Percentiles rank a stretch among this genome's conserved stretches.
Evolutionary conservation across 2,113 vertebrate species (phyloP).

Genomic region (Callopanchax toddi): DNA sequence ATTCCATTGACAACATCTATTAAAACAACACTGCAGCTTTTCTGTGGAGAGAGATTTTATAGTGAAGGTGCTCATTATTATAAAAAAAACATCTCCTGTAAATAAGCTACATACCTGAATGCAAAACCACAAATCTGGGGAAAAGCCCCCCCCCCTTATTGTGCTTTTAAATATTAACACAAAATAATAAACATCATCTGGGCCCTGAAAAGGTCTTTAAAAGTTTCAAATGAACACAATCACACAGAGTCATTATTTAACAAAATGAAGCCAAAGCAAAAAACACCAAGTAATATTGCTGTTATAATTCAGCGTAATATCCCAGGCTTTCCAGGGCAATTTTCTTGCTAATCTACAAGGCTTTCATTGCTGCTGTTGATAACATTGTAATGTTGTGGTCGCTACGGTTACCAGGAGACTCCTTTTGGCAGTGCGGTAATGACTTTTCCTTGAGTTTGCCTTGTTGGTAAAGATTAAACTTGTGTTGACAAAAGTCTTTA

Average conservation of each 20-base stretch:
- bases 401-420: background rate
- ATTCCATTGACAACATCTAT: background rate
- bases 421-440: background rate
- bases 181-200: background rate
- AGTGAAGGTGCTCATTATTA: background rate
- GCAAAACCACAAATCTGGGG: too few species aligned
- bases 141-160: too few species aligned
- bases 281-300: background rate
- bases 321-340: background rate
- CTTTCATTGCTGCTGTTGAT: background rate
- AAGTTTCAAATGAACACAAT: background rate
- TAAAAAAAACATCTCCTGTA: background rate
- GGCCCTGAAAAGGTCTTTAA: background rate
- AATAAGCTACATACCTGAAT: background rate
- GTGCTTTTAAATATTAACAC: background rate
- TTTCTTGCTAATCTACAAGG: background rate
- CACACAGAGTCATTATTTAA: background rate
- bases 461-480: conserved; percentile 18
- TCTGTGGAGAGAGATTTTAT: background rate
- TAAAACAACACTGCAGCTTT: background rate
- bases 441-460: conserved; percentile 3
- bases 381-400: background rate
- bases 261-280: background rate
- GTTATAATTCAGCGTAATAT: background rate
- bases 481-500: conserved; percentile 11